Evolutionary conservation across 2,888 invertebrate genomes (phyloP).

Genomic region (Leptinotarsa peninsularis): DNA sequence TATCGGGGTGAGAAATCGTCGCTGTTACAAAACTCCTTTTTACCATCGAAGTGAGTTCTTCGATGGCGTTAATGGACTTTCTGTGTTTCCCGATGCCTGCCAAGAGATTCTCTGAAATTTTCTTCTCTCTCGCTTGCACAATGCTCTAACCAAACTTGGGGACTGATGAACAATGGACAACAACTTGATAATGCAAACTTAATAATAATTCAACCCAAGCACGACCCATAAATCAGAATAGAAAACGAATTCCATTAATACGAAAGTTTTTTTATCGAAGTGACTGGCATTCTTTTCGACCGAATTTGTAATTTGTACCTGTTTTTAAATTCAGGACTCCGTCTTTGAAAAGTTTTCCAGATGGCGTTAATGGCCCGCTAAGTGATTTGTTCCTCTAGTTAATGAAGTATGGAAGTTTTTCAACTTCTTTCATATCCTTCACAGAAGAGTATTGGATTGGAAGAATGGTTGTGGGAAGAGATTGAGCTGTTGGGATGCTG

Average conservation of each 20-base stretch:
- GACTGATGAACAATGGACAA: conserved; percentile 60
- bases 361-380: conserved; percentile 30
- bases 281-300: conserved; percentile 18
- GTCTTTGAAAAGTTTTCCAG: conserved; percentile 17
- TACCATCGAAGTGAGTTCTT: conserved; percentile 52
- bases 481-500: not conserved
- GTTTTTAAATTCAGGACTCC: conserved; percentile 32
- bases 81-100: conserved; percentile 63
- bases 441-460: not conserved
- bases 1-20: conserved; percentile 20
- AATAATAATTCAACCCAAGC: conserved; percentile 56
- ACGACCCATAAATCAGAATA: conserved; percentile 54
- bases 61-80: conserved; percentile 66
- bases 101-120: conserved; percentile 57
- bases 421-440: conserved; percentile 1
- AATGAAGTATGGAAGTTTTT: conserved; percentile 16
- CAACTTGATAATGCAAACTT: conserved; percentile 63
- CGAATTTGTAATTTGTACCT: conserved; percentile 31
- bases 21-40: conserved; percentile 42
- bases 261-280: conserved; percentile 47
- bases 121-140: conserved; percentile 24
- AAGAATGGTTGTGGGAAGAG: too few species aligned
- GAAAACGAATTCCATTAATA: conserved; percentile 51
- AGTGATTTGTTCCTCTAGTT: conserved; percentile 27
- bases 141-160: conserved; percentile 51